These are phyloP conservation scores for Arenicola marina DNA, from an alignment of 2,888 invertebrate genomes.

Conservation along the genomic window DNA sequence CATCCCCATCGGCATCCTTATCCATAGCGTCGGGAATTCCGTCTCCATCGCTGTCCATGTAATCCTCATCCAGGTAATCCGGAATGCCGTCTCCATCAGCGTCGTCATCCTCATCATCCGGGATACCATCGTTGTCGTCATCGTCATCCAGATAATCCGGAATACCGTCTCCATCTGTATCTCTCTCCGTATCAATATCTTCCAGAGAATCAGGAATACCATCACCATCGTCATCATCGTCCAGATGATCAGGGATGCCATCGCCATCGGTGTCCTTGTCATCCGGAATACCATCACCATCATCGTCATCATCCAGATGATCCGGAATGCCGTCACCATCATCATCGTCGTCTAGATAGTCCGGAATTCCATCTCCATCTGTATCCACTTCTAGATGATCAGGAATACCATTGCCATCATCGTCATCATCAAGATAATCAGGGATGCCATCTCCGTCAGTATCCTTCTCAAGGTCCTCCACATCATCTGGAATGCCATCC, in stretches of 20 bases:
- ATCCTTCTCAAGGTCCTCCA: slow-evolving; percentile 28
- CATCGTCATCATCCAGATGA: slow-evolving; percentile 21
- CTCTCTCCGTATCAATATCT: slow-evolving; percentile 33
- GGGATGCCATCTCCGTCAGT: slow-evolving; percentile 39
- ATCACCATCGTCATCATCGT: slow-evolving; percentile 47
- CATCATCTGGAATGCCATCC: slow-evolving; percentile 44
- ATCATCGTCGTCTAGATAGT: slow-evolving; percentile 32
- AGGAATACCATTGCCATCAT: slow-evolving; percentile 53
- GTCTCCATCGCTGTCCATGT: slow-evolving; percentile 25
- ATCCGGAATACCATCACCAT: slow-evolving; percentile 33
- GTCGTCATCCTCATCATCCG: slow-evolving; percentile 37
- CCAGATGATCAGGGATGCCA: slow-evolving; percentile 43
- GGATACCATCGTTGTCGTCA: slow-evolving; percentile 37
- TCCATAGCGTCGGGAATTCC: slow-evolving; percentile 27
- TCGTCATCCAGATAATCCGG: slow-evolving; percentile 36
- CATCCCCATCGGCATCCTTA: slow-evolving; percentile 41
- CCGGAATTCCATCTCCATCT: slow-evolving; percentile 38
- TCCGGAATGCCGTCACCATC: slow-evolving; percentile 57
- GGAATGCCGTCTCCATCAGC: slow-evolving; percentile 53
- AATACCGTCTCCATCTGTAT: slow-evolving; percentile 41
- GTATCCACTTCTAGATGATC: slow-evolving; percentile 31
- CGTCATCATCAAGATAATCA: slow-evolving; percentile 29
- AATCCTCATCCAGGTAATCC: slow-evolving; percentile 41
- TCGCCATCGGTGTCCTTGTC: slow-evolving; percentile 37
- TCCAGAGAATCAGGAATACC: slow-evolving; percentile 49